phyloP scores from a whole-genome alignment of 64 coral and sea anemone species.

The Acropora tenuis region DNA sequence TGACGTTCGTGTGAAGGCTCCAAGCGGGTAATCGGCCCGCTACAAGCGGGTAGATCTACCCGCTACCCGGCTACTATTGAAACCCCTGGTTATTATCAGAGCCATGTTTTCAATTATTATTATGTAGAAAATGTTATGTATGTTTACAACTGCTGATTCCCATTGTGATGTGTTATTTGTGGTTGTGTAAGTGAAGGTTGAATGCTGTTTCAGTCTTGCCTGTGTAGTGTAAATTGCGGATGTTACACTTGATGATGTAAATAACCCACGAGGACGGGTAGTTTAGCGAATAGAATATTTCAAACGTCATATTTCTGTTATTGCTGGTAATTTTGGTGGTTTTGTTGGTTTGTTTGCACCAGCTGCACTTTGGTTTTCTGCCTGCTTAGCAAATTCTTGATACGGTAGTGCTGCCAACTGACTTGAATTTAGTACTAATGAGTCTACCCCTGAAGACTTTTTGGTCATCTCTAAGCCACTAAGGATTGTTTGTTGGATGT shows the following conservation, averaged over 20 bases:
- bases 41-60: constrained; percentile 51
- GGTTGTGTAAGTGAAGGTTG: too few relatives aligned
- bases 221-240: too few relatives aligned
- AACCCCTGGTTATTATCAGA: constrained; percentile 1
- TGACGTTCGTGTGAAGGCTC: constrained; percentile 27
- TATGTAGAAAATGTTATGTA: too few relatives aligned
- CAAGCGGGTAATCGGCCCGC: constrained; percentile 33
- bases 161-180: too few relatives aligned
- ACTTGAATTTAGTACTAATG: not conserved
- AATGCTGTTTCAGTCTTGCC: too few relatives aligned
- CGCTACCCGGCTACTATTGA: constrained; percentile 48
- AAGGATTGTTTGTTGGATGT: constrained; percentile 31
- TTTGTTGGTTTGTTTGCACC: not conserved
- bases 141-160: too few relatives aligned
- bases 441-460: constrained; percentile 18
- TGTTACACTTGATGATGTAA: too few relatives aligned
- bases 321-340: not conserved
- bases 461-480: constrained; percentile 1
- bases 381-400: constrained; percentile 22
- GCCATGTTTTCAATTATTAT: too few relatives aligned
- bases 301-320: too few relatives aligned
- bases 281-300: too few relatives aligned
- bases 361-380: constrained; percentile 24
- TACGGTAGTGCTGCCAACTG: not conserved
- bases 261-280: too few relatives aligned